Conservation (phyloP, 2,888 invertebrate genomes). For the Lypha dubia region DNA sequence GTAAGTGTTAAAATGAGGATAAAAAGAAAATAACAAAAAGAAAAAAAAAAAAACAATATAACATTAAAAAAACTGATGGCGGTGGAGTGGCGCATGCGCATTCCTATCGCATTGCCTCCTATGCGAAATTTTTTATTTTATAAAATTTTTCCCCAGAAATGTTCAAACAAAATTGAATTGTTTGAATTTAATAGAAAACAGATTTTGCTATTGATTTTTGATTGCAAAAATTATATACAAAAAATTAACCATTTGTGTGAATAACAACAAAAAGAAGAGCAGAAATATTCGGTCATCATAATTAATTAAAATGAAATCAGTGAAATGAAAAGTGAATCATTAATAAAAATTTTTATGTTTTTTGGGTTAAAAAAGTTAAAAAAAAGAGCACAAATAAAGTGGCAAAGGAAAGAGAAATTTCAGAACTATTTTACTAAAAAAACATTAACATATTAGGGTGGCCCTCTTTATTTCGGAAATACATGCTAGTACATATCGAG, state of each 20-base stretch:
- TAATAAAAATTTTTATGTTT: background rate
- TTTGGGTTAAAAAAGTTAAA: background rate
- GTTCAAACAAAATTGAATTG: background rate
- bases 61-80: background rate
- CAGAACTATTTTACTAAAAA: constrained; percentile 26
- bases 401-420: constrained; percentile 50
- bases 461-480: too few relatives aligned
- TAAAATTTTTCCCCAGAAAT: background rate
- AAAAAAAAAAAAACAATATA: background rate
- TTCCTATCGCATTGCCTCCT: background rate
- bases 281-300: background rate
- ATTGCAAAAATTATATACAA: background rate
- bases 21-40: constrained; percentile 20
- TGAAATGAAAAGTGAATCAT: constrained; percentile 58
- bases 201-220: background rate
- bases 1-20: constrained; percentile 60
- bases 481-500: too few relatives aligned
- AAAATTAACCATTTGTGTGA: constrained; percentile 1
- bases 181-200: background rate
- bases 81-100: constrained; percentile 39
- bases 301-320: constrained; percentile 25
- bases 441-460: background rate
- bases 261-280: background rate
- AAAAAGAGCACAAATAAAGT: background rate
- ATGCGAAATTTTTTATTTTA: background rate